Evolutionary conservation across 2,888 invertebrate genomes (phyloP).

Genomic region (Petrolisthes manimaculis): DNA sequence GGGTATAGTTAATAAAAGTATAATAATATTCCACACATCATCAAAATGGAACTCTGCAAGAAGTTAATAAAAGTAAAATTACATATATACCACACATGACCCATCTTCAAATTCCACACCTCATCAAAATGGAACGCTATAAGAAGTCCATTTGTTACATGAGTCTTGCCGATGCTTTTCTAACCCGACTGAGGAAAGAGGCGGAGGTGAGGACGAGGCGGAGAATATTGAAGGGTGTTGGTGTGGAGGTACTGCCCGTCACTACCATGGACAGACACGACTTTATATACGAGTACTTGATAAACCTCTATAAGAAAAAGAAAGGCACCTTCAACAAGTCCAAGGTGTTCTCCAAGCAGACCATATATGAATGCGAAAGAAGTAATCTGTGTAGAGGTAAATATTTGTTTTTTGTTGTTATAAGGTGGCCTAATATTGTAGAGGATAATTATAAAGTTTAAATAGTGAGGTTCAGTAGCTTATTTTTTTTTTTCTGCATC

Average conservation of each 20-base stretch:
- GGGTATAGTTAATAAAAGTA: too few species aligned
- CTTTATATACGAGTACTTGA: slow-evolving; percentile 42
- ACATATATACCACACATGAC: neutral
- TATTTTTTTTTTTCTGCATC: neutral
- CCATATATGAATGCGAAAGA: slow-evolving; percentile 56
- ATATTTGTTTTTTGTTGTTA: too few species aligned
- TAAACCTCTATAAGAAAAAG: slow-evolving; percentile 34
- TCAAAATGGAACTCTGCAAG: too few species aligned
- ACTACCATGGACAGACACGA: slow-evolving; percentile 22
- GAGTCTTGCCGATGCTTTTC: slow-evolving; percentile 54
- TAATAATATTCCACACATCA: too few species aligned
- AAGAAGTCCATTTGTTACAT: slow-evolving; percentile 51
- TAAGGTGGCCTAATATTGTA: too few species aligned
- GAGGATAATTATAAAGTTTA: too few species aligned
- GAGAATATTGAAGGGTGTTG: slow-evolving; percentile 39
- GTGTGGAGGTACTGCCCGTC: slow-evolving; percentile 46
- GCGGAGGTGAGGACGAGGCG: slow-evolving; percentile 28
- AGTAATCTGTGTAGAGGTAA: slow-evolving; percentile 42
- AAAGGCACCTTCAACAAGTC: slow-evolving; percentile 52
- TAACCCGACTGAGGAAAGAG: slow-evolving; percentile 46
- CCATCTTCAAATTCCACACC: too few species aligned
- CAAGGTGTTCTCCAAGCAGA: slow-evolving; percentile 37
- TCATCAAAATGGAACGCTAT: neutral
- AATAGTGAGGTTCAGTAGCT: too few species aligned
- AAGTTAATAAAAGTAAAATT: too few species aligned